Percentiles rank a stretch among this genome's conserved stretches.
Conservation (phyloP, 2,797 vertebrate species). For the Sciaenops ocellatus region DNA sequence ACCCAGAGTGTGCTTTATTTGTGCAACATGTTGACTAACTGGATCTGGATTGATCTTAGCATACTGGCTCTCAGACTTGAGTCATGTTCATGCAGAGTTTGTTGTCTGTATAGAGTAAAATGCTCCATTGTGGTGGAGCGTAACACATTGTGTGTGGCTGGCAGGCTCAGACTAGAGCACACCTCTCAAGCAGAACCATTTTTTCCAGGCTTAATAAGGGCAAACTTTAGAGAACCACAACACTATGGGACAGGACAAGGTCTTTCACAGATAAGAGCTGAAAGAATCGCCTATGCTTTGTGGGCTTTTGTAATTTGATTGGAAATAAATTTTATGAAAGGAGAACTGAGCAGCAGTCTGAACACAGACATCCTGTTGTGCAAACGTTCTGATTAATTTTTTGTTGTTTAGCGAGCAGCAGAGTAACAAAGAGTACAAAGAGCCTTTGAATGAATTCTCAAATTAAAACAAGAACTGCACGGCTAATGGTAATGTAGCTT, state of each 20-base stretch:
- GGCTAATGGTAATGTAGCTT: not conserved
- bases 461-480: conserved; percentile 4
- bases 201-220: conserved; percentile 69
- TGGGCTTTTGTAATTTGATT: conserved; percentile 43
- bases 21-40: not conserved
- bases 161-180: conserved; percentile 31
- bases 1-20: not conserved
- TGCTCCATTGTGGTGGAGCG: conserved; percentile 15
- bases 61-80: not conserved
- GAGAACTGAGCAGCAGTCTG: conserved; percentile 23
- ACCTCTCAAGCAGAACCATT: conserved; percentile 55
- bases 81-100: conserved; percentile 3
- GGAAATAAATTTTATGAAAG: conserved; percentile 23
- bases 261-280: conserved; percentile 54
- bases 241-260: conserved; percentile 44
- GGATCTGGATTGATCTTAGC: not conserved
- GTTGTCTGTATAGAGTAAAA: conserved; percentile 26
- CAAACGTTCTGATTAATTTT: conserved; percentile 31
- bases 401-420: conserved; percentile 31
- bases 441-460: conserved; percentile 26
- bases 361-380: conserved; percentile 52
- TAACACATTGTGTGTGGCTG: conserved; percentile 32
- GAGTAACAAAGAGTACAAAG: conserved; percentile 52
- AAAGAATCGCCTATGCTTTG: conserved; percentile 9
- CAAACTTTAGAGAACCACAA: conserved; percentile 32